Evolutionary conservation across 2,113 vertebrate species (phyloP), one percentile per base, ranked within the genome.

Genomic region (Sceloporus undulatus): DNA sequence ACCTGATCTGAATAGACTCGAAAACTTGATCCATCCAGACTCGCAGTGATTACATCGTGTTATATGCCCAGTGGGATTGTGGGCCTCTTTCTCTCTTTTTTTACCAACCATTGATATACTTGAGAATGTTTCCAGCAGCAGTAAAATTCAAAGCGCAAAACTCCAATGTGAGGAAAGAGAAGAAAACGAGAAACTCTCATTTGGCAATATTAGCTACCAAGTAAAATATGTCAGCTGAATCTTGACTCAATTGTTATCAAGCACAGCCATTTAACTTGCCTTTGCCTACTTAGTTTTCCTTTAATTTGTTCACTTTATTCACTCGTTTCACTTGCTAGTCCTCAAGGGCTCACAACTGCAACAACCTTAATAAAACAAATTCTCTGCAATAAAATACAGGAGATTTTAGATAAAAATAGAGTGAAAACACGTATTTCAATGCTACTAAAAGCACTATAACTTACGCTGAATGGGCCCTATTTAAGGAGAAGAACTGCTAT

Each of bases 71-170:
- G n/a, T n/a, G n/a, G n/a, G n/a, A n/a, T n/a, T n/a, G n/a, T n/a
- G n/a, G n/a, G n/a, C n/a, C 85, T 66, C 29, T 42, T 48, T 2
- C 1, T 29, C 0, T 13, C 4, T n/a, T 85, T 84, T 19, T 92
- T 94, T 95, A 85, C 92, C 89, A 90, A 42, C 75, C 75, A 52
- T 29, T 40, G 77, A 92, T 56, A 75, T 86, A 87, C 90, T n/a
- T 27, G 25, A 80, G 59, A 48, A 84, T 71, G 66, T 77, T 34
- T 66, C 59, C 66, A 62, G 38, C 7, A 23, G 52, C 73, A 42
- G 73, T 40, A 66, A 77, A 76, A 75, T 68, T 70, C 1, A 89
- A 59, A 10, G 8, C 19, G 82, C 79, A 90, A 82, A 0, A 27
- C 1, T 0, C 78, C 89, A 92, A 75, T 59, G 75, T 73, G 85